Percentiles rank a stretch among this genome's conserved stretches.
Evolutionary conservation across 35 echinoderm and acorn worm species (phyloP).

Genomic region (Ophioderma brevispina): DNA sequence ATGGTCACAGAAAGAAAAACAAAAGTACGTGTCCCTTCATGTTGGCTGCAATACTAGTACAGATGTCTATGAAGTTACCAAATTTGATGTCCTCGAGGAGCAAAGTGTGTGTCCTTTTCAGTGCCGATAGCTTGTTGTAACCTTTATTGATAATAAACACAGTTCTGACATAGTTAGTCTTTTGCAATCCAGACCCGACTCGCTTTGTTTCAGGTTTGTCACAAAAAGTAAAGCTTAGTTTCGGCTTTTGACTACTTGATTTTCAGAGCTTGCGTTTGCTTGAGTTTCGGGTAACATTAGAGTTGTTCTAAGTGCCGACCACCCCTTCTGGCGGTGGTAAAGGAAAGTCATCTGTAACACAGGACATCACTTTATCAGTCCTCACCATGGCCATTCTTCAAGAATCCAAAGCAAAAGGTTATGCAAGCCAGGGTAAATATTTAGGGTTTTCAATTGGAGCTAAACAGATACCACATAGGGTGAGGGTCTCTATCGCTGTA

Average conservation of each 20-base stretch:
- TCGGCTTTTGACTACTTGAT: background rate
- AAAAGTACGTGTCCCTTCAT: background rate
- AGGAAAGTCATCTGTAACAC: background rate
- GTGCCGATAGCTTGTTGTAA: background rate
- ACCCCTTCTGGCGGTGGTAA: background rate
- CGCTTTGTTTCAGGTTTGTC: background rate
- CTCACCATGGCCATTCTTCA: background rate
- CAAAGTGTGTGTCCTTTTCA: slow-evolving; percentile 3
- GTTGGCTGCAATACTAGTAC: background rate
- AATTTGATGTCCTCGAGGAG: background rate
- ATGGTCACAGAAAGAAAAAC: slow-evolving; percentile 28
- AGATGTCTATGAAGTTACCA: background rate
- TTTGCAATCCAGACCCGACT: slow-evolving; percentile 23
- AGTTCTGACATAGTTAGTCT: slow-evolving; percentile 3
- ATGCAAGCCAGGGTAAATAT: background rate
- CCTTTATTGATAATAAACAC: background rate
- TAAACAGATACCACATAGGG: background rate
- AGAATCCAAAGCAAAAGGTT: background rate
- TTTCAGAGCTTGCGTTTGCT: background rate
- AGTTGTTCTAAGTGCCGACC: background rate
- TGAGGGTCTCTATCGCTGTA: background rate
- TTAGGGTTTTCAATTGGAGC: background rate
- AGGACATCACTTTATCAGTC: background rate
- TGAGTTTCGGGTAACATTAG: background rate
- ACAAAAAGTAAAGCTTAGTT: background rate